Evolutionary conservation across 2,888 invertebrate genomes (phyloP), one percentile per base, ranked within the genome.

Genomic region (Cacoxenus indagator): DNA sequence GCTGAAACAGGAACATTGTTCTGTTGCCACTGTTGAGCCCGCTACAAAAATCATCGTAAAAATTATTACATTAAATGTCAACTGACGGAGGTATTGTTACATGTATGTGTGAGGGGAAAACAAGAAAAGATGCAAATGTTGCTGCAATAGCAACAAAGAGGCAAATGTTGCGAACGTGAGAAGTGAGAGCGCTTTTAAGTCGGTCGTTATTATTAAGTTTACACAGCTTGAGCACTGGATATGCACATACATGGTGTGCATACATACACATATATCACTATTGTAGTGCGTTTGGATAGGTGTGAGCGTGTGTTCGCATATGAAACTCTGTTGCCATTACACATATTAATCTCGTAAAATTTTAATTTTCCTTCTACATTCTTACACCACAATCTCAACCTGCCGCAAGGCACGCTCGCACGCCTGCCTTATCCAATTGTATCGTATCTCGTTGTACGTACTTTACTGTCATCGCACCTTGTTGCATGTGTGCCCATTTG

Each of bases 151-250:
- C 27, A 70, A 68, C 66, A 51, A 26, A 69, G 68, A 71, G 67
- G 67, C 69, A 73, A 64, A 64, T 69, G 69, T 62, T 45, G 51
- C 54, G 61, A 22, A 43, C 37, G 14, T 4, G 37, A 37, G n/a
- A n/a, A n/a, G n/a, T n/a, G n/a, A n/a, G n/a, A n/a, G n/a, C n/a
- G n/a, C n/a, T 37, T 73, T 79, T 79, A 81, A 81, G 75, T 77
- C 82, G 73, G 77, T 81, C 80, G 79, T 79, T 79, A 81, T 79
- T 79, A 79, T 79, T 79, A 79, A 79, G 81, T 81, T 79, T 81
- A 8, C 37, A 37, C 37, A 37, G 37, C 37, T 37, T 14, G 14
- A 14, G 37, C 14, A n/a, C n/a, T n/a, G 22, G 2, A n/a, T 8
- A 51, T 22, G 45, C 17, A 46, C 46, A 55, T 8, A 8, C 29